Conservation (phyloP, 1,140 invertebrate species). For the Anastrepha obliqua region DNA sequence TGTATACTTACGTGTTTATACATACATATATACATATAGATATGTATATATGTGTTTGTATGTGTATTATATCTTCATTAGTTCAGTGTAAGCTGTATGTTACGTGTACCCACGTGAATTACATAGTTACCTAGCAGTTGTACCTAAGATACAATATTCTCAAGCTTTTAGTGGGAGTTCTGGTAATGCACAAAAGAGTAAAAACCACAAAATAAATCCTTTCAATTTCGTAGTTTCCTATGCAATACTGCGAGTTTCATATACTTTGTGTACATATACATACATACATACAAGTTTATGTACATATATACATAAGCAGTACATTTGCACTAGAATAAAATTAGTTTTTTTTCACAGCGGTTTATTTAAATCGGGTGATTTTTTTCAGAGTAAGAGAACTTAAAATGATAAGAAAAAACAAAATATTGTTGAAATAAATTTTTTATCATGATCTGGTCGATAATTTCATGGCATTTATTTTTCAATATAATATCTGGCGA, state of each 20-base stretch:
- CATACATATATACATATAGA: not conserved
- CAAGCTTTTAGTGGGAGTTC: conserved; percentile 19
- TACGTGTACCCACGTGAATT: not conserved
- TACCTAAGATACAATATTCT: not conserved
- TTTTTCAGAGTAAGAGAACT: too few species aligned
- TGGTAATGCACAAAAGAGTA: conserved; percentile 25
- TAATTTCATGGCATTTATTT: too few species aligned
- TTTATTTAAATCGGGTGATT: too few species aligned
- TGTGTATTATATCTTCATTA: not conserved
- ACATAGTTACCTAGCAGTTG: not conserved
- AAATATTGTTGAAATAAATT: too few species aligned
- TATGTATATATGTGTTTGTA: not conserved
- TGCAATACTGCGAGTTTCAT: not conserved
- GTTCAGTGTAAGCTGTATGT: too few species aligned
- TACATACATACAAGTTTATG: too few species aligned
- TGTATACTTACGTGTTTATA: not conserved
- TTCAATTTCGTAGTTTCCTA: conserved; percentile 28
- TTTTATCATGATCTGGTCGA: too few species aligned
- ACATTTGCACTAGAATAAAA: too few species aligned
- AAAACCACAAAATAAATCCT: conserved; percentile 56
- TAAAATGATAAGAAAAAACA: too few species aligned
- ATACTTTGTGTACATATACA: not conserved
- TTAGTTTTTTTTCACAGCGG: too few species aligned
- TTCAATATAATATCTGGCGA: too few species aligned
- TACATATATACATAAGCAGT: not conserved